A percentile compares a stretch with the other conserved stretches of the same genome.
Conservation (phyloP, 1,140 invertebrate genomes). For the Hyles vespertilio region DNA sequence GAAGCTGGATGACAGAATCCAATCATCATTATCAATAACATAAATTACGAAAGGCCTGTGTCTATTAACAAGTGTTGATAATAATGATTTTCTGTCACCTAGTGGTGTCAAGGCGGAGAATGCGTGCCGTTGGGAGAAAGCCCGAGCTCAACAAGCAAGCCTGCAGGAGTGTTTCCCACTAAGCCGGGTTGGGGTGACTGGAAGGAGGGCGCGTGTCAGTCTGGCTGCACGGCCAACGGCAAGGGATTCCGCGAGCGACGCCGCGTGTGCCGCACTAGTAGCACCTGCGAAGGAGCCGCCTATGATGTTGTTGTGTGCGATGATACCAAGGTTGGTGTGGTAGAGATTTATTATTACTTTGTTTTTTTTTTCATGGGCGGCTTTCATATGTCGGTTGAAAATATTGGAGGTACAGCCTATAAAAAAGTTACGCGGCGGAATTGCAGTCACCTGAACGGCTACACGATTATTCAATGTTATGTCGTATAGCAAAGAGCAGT, state of each 20-base stretch:
- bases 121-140: conserved; percentile 66
- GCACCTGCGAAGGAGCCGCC: conserved; percentile 78
- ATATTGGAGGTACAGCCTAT: too few species aligned
- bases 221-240: conserved; percentile 81
- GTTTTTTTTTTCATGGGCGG: too few species aligned
- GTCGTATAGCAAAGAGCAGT: too few species aligned
- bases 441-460: too few species aligned
- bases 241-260: conserved; percentile 75
- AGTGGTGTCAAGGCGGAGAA: conserved; percentile 82
- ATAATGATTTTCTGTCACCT: background rate
- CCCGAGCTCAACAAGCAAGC: conserved; percentile 13
- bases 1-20: too few species aligned
- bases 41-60: too few species aligned
- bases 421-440: too few species aligned
- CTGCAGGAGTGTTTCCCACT: conserved; percentile 31
- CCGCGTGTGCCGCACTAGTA: conserved; percentile 75
- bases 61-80: too few species aligned
- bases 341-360: background rate
- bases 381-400: too few species aligned
- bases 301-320: conserved; percentile 81
- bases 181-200: conserved; percentile 79
- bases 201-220: conserved; percentile 78
- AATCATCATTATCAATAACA: too few species aligned
- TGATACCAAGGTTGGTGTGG: conserved; percentile 71
- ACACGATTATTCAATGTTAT: too few species aligned